A percentile compares a stretch with the other conserved stretches of the same genome.
Conservation (phyloP, 2,797 vertebrate genomes). For the Crax fasciolata region DNA sequence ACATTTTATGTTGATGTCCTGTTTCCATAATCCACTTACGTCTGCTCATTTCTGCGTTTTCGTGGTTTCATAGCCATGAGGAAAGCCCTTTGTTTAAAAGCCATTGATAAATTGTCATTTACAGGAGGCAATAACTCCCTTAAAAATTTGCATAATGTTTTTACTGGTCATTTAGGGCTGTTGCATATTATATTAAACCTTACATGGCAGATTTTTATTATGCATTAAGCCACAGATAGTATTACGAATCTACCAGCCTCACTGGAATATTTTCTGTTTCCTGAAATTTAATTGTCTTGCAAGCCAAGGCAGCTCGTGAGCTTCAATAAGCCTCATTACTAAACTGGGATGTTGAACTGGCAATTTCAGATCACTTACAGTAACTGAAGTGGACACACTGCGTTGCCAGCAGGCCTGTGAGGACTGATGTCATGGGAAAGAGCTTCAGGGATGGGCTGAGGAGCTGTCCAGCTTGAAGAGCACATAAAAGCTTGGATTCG, state of each 20-base stretch:
- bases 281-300: slow-evolving; percentile 64
- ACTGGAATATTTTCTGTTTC: slow-evolving; percentile 66
- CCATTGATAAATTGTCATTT: slow-evolving; percentile 61
- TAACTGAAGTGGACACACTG: not conserved
- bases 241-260: slow-evolving; percentile 38
- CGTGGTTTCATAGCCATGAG: slow-evolving; percentile 25
- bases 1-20: not conserved
- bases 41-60: slow-evolving; percentile 18
- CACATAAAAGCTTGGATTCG: not conserved
- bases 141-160: slow-evolving; percentile 70
- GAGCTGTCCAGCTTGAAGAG: not conserved
- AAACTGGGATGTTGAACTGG: slow-evolving; percentile 36
- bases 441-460: not conserved
- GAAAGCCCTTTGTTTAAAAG: slow-evolving; percentile 65
- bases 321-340: slow-evolving; percentile 59
- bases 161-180: slow-evolving; percentile 59
- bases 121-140: slow-evolving; percentile 46
- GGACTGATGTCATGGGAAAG: not conserved
- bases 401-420: not conserved
- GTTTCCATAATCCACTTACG: not conserved
- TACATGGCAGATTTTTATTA: slow-evolving; percentile 60
- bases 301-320: slow-evolving; percentile 52
- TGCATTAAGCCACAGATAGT: slow-evolving; percentile 49
- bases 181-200: slow-evolving; percentile 58
- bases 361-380: slow-evolving; percentile 10